These are phyloP conservation scores for Drosophila cyrtoloma DNA, from an alignment of 2,888 invertebrate species.

Conservation along the genomic window DNA sequence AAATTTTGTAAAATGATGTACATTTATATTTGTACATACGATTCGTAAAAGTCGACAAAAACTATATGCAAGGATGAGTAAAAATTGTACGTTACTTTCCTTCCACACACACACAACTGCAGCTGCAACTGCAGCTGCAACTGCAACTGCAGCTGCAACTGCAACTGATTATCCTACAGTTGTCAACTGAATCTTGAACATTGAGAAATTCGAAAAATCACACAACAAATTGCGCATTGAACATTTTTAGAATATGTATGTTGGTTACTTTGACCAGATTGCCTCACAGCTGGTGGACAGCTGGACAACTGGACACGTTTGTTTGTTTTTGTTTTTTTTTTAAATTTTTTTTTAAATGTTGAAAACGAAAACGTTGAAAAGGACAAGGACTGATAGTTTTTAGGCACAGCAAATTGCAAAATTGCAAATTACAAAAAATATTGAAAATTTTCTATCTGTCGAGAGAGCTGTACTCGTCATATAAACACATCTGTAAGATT, in stretches of 20 bases:
- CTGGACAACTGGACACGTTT: conserved; percentile 4
- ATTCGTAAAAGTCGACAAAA: conserved; percentile 13
- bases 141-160: no score
- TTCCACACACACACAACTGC: neutral
- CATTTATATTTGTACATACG: conserved; percentile 35
- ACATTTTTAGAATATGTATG: conserved; percentile 14
- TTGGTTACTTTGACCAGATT: conserved; percentile 12
- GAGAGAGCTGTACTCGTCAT: neutral
- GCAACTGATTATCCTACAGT: conserved; percentile 2
- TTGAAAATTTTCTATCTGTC: conserved; percentile 13
- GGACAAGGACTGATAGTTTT: conserved; percentile 66
- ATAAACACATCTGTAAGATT: conserved; percentile 1
- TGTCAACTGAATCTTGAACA: neutral
- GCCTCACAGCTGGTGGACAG: neutral
- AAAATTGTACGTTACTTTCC: conserved; percentile 10
- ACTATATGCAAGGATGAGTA: neutral
- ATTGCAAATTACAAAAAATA: conserved; percentile 10
- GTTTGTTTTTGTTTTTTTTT: neutral
- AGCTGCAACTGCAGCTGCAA: no score
- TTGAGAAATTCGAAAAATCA: conserved; percentile 4
- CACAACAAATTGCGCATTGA: conserved; percentile 20
- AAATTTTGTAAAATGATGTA: conserved; percentile 33
- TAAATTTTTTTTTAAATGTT: conserved; percentile 1
- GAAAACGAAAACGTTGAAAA: conserved; percentile 23
- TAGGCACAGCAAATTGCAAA: conserved; percentile 35